These are phyloP conservation scores for Morone chrysops DNA, from an alignment of 2,113 vertebrate species.

Conservation along the genomic window DNA sequence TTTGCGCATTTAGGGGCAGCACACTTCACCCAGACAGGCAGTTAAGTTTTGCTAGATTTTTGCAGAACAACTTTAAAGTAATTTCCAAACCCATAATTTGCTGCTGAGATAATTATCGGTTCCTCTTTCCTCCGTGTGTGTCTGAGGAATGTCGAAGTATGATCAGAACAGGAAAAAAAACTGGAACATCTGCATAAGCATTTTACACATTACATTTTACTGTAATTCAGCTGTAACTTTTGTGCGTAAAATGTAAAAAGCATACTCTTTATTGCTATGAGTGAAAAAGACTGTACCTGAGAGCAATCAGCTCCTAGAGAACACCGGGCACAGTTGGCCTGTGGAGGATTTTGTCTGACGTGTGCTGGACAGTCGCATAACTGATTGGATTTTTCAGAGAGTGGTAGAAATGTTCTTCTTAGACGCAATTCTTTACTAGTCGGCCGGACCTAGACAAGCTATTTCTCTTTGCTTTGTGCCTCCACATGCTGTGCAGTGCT, in stretches of 20 bases:
- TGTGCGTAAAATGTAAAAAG: conserved; percentile 5
- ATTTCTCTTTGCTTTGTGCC: conserved; percentile 4
- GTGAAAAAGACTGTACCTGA: conserved; percentile 61
- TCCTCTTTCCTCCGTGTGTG: conserved; percentile 52
- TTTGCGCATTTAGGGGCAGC: neutral
- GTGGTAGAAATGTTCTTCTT: conserved; percentile 39
- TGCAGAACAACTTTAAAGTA: conserved; percentile 50
- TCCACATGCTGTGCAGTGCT: conserved; percentile 50
- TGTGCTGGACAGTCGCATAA: conserved; percentile 49
- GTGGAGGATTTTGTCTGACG: conserved; percentile 29
- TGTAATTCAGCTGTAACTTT: neutral
- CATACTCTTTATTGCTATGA: neutral
- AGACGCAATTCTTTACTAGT: conserved; percentile 1
- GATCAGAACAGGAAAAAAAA: conserved; percentile 21
- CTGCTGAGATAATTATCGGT: conserved; percentile 70
- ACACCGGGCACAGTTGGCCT: conserved; percentile 36
- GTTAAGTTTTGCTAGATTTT: conserved; percentile 25
- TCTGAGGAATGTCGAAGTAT: conserved; percentile 67
- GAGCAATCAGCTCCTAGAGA: conserved; percentile 21
- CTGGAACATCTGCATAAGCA: conserved; percentile 39
- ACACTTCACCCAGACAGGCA: conserved; percentile 8
- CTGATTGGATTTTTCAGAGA: conserved; percentile 40
- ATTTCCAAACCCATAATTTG: conserved; percentile 72
- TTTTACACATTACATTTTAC: neutral
- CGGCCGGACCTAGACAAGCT: neutral